Evolutionary conservation across 2,888 invertebrate species (phyloP).

Genomic region (Amphiduros pacificus): DNA sequence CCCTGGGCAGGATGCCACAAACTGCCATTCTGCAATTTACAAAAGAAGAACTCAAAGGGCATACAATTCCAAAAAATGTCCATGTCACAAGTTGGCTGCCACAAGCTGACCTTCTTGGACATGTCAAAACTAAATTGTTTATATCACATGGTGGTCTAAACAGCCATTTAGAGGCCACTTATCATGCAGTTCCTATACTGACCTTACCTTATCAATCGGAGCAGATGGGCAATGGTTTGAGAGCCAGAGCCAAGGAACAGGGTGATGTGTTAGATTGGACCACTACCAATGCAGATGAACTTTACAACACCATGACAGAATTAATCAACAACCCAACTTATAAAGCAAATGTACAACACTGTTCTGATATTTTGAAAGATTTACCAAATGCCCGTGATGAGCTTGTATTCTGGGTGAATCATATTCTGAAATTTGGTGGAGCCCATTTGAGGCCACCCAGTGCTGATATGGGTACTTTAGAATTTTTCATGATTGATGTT

Average conservation of each 20-base stretch:
- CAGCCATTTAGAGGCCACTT: constrained; percentile 18
- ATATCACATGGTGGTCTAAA: constrained; percentile 20
- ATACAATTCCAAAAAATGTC: too few relatives aligned
- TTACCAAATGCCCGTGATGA: constrained; percentile 2
- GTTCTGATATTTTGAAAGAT: constrained; percentile 11
- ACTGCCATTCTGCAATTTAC: too few relatives aligned
- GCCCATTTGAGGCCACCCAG: constrained; percentile 4
- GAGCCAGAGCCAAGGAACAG: neutral
- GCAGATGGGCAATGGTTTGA: constrained; percentile 8
- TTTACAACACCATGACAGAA: constrained; percentile 2
- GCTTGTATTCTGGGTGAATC: constrained; percentile 11
- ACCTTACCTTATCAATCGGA: constrained; percentile 11
- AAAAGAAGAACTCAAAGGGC: too few relatives aligned
- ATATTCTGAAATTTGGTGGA: constrained; percentile 6
- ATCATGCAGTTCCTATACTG: constrained; percentile 20
- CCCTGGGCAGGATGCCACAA: constrained; percentile 1
- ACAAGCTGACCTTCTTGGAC: constrained; percentile 16
- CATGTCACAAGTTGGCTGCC: too few relatives aligned
- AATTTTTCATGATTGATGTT: too few relatives aligned
- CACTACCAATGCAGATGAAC: constrained; percentile 4
- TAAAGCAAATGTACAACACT: constrained; percentile 1
- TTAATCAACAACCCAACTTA: constrained; percentile 1
- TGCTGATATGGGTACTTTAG: too few relatives aligned
- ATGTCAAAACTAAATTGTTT: constrained; percentile 16
- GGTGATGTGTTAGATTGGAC: constrained; percentile 4